Conservation (phyloP, 2,113 vertebrate genomes). For the Ellobius talpinus region DNA sequence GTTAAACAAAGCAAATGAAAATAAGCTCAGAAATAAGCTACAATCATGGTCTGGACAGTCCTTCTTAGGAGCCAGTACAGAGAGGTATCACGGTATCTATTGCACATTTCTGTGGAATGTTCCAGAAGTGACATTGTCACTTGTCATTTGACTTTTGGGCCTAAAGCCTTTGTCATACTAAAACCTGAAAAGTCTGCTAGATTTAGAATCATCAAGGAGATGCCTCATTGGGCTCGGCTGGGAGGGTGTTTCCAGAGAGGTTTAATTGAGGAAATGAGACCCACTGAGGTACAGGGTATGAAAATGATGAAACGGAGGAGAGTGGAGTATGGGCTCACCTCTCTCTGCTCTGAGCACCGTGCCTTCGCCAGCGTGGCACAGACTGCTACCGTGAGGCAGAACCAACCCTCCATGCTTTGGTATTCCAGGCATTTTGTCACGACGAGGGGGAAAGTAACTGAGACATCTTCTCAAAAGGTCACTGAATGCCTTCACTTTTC, state of each 20-base stretch:
- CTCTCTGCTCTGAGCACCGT: neutral
- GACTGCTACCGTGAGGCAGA: neutral
- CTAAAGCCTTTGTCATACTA: neutral
- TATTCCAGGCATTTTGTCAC: neutral
- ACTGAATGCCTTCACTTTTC: neutral
- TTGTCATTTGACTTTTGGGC: neutral
- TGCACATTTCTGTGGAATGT: neutral
- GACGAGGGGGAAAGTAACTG: neutral
- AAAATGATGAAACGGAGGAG: neutral
- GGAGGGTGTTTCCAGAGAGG: neutral
- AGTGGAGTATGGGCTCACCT: neutral
- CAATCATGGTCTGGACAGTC: neutral
- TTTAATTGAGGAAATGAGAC: neutral
- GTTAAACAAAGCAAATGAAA: neutral
- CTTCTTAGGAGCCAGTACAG: neutral
- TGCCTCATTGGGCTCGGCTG: neutral
- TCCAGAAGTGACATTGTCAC: neutral
- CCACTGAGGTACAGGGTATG: neutral
- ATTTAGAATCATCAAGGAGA: neutral
- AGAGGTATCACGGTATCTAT: neutral
- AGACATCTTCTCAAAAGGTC: neutral
- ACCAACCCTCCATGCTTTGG: neutral
- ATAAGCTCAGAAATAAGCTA: neutral
- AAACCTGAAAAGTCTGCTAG: neutral
- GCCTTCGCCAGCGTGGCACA: neutral